These are phyloP conservation scores for Rhynchonema sp. DNA, from an alignment of 2,888 invertebrate species.

Conservation along the genomic window DNA sequence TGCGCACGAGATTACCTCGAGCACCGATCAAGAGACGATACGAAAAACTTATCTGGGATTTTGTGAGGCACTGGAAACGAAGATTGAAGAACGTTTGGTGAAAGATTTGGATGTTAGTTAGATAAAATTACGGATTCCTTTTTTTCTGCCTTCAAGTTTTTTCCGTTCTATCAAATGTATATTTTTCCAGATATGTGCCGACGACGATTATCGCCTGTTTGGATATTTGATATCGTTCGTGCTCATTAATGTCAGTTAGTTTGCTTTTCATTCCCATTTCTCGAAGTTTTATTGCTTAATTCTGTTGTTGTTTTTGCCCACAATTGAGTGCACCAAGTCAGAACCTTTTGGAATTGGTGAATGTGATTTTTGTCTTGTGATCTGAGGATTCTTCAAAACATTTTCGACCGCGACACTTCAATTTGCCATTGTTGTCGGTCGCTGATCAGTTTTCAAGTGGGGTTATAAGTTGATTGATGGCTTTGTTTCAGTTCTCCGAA, in stretches of 20 bases:
- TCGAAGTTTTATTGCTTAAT: too few species aligned
- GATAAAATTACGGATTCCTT: not conserved
- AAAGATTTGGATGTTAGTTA: slow-evolving; percentile 47
- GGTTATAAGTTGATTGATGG: not conserved
- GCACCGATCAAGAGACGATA: not conserved
- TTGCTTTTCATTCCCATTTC: not conserved
- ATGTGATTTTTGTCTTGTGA: too few species aligned
- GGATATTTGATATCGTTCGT: slow-evolving; percentile 78
- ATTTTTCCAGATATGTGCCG: not conserved
- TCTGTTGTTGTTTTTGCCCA: too few species aligned
- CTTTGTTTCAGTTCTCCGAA: not conserved
- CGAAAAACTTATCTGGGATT: not conserved
- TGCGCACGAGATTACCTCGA: not conserved
- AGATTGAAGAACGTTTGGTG: slow-evolving; percentile 38
- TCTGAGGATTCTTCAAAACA: too few species aligned
- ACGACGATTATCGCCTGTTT: slow-evolving; percentile 61
- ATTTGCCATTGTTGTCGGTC: too few species aligned
- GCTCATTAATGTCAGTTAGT: slow-evolving; percentile 51
- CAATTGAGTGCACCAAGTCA: too few species aligned
- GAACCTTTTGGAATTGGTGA: too few species aligned
- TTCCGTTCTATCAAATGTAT: too few species aligned
- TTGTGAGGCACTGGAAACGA: slow-evolving; percentile 34
- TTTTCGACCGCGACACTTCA: too few species aligned
- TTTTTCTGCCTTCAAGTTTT: too few species aligned
- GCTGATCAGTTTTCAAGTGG: too few species aligned